A percentile compares a stretch with the other conserved stretches of the same genome.
These are phyloP conservation scores for Drosophila baimaii DNA, from an alignment of 1,140 invertebrate species.

Conservation along the genomic window DNA sequence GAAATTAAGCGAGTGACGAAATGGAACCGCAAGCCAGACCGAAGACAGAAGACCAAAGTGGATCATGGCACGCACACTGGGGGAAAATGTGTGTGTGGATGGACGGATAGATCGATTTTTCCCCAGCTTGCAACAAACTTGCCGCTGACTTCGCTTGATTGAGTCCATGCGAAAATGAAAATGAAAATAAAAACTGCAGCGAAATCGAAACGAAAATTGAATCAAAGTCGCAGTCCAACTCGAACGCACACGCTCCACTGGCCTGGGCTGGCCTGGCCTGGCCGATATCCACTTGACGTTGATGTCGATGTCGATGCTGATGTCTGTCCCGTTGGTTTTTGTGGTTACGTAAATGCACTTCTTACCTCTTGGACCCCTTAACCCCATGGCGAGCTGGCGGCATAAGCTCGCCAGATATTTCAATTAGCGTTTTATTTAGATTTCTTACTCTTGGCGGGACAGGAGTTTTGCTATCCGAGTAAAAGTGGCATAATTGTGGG, in stretches of 20 bases:
- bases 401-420: constrained; percentile 58
- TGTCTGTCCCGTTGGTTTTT: constrained; percentile 4
- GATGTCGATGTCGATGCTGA: constrained; percentile 35
- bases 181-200: constrained; percentile 37
- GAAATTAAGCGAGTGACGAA: constrained; percentile 80
- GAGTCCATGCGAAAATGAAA: constrained; percentile 73
- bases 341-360: constrained; percentile 50
- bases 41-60: constrained; percentile 49
- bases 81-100: constrained; percentile 11
- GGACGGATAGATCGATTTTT: constrained; percentile 35
- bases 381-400: constrained; percentile 13
- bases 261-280: constrained; percentile 13
- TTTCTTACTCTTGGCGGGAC: constrained; percentile 24
- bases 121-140: constrained; percentile 60
- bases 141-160: constrained; percentile 64
- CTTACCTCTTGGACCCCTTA: constrained; percentile 17
- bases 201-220: constrained; percentile 35
- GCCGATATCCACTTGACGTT: constrained; percentile 47
- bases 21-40: constrained; percentile 44
- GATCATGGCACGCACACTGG: constrained; percentile 55
- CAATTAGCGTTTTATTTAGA: constrained; percentile 67
- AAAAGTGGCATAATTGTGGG: not conserved
- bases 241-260: constrained; percentile 64
- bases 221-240: constrained; percentile 22
- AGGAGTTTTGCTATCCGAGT: constrained; percentile 25